Base-by-base conservation (phyloP, 2,888 invertebrate species). In the Caenorhabditis sulstoni region DNA sequence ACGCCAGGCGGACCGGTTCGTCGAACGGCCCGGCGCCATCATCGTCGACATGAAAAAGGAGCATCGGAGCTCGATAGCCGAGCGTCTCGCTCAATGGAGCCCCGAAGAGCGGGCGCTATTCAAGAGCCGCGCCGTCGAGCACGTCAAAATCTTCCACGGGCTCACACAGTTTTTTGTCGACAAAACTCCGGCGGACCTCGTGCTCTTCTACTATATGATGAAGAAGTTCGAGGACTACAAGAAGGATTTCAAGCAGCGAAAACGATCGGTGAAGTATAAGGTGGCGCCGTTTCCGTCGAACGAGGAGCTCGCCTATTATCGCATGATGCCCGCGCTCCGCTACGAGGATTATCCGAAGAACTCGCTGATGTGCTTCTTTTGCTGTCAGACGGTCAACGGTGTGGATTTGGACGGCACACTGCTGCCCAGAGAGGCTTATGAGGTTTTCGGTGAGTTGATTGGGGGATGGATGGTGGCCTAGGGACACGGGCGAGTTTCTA, bases 141-240 rank as follows among this genome's bases (percentile, higher is more conserved):
- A 75, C 44, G 44, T 53, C 9, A 80, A 80, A 23, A 75, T 73
- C 7, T 80, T 80, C 22, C 67, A 62, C 23, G 70, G 67, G 5
- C 22, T 80, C 3, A 16, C 61, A 8, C 50, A 62, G 57, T 75
- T 62, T 20, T 80, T 80, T 41, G 50, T 64, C 14, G 45, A 80
- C 49, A 80, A 80, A 58, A 23, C 39, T 3, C 45, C 71, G 11
- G 45, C 65, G 9, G 80, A 80, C 55, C 66, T 67, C 18, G 71
- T 80, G 14, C 45, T 65, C 5, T 62, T 47, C 44, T 80, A 80
- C 45, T 80, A 80, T 53, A 55, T 76, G 59, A 71, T 41, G 16
- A 80, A 80, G 45, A 66, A 75, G 41, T 52, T 62, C 0, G 65
- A 71, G 12, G 44, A 57, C 20, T 80, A 59, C 64, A 80, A 80